Conservation (phyloP, 2,888 invertebrate genomes). For the Noctua janthe region DNA sequence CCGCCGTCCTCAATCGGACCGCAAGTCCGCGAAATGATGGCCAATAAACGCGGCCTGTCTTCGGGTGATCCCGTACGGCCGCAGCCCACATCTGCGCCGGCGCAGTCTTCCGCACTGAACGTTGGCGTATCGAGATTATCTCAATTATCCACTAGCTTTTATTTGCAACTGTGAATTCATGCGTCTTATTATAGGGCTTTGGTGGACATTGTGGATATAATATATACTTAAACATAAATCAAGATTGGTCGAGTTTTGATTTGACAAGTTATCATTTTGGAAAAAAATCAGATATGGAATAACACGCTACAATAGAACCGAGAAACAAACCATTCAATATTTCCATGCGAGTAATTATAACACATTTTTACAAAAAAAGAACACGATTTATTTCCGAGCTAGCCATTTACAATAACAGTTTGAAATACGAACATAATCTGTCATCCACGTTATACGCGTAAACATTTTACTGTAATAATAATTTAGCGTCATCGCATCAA, state of each 20-base stretch:
- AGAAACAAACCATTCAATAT: not conserved
- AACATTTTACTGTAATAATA: conserved; percentile 60
- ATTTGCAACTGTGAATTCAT: conserved; percentile 17
- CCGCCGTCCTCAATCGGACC: conserved; percentile 23
- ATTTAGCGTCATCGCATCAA: conserved; percentile 65
- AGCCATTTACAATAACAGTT: not conserved
- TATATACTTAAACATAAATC: not conserved
- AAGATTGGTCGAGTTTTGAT: not conserved
- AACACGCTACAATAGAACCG: not conserved
- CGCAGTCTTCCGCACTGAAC: conserved; percentile 33
- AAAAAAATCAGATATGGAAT: not conserved
- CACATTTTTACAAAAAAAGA: not conserved
- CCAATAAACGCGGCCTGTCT: conserved; percentile 71
- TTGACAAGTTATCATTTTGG: no score
- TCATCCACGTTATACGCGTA: conserved; percentile 9
- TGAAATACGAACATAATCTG: not conserved
- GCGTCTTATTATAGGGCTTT: not conserved
- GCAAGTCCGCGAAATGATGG: conserved; percentile 74
- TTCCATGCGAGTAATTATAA: not conserved
- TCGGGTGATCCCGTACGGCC: conserved; percentile 39
- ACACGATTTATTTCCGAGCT: not conserved
- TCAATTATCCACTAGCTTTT: conserved; percentile 47
- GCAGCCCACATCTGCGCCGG: conserved; percentile 51
- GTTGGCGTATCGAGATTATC: conserved; percentile 56
- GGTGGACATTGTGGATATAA: not conserved